Conservation (phyloP, 2,113 vertebrate species). For the Fulmarus glacialis region DNA sequence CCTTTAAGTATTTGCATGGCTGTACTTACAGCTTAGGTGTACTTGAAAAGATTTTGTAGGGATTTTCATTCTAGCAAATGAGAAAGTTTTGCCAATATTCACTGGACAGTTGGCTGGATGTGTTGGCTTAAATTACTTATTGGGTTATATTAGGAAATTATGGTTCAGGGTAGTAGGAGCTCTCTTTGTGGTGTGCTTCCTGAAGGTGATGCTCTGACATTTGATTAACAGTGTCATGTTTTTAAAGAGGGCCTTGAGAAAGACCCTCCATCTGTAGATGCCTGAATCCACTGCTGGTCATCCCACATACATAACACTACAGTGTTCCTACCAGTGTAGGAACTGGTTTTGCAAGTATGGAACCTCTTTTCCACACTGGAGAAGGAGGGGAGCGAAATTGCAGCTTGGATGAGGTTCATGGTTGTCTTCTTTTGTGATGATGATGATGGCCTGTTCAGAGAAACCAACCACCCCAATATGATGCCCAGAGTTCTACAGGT, state of each 20-base stretch:
- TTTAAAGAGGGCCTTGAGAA: not conserved
- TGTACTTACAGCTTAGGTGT: not conserved
- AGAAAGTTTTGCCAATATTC: not conserved
- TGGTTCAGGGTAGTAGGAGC: not conserved
- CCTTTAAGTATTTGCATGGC: not conserved
- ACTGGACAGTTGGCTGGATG: not conserved
- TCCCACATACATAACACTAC: not conserved
- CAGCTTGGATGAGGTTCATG: not conserved
- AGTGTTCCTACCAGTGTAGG: not conserved
- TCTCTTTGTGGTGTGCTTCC: accelerated
- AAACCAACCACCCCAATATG: not conserved
- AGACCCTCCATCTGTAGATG: not conserved
- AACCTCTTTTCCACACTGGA: not conserved
- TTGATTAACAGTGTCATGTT: not conserved
- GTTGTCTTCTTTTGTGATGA: not conserved
- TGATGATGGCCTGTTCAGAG: not conserved
- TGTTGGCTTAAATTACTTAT: not conserved
- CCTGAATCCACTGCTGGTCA: not conserved
- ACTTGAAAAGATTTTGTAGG: not conserved
- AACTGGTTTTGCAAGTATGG: not conserved
- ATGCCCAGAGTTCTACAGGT: not conserved
- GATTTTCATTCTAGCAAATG: not conserved
- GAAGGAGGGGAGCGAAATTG: not conserved
- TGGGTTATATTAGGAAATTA: not conserved
- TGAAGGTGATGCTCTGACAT: not conserved